Percentiles rank a stretch among this genome's conserved stretches.
These are phyloP conservation scores for Dreissena polymorpha DNA, from an alignment of 1,140 invertebrate genomes.

Conservation along the genomic window DNA sequence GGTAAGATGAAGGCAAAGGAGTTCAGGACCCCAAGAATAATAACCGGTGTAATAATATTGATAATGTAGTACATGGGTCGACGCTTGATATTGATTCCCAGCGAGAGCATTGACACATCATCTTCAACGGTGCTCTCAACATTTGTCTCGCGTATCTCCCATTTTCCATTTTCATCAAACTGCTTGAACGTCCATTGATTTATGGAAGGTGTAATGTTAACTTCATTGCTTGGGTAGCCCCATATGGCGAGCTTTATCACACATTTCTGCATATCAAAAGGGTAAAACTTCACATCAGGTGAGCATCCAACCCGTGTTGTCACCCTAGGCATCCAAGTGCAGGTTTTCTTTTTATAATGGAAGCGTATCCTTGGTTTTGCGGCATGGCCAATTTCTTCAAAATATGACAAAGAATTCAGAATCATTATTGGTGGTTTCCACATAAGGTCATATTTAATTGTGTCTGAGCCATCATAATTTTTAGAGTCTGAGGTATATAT, in stretches of 20 bases:
- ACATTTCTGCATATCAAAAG: conserved; percentile 43
- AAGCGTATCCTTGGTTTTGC: conserved; percentile 5
- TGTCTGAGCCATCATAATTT: not conserved
- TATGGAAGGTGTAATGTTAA: conserved; percentile 11
- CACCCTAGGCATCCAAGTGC: conserved; percentile 35
- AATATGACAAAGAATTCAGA: conserved; percentile 29
- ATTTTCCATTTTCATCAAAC: conserved; percentile 50
- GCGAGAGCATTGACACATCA: conserved; percentile 11
- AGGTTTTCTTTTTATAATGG: conserved; percentile 4
- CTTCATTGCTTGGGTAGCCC: conserved; percentile 14
- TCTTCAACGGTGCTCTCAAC: not conserved
- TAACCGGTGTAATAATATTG: conserved; percentile 33
- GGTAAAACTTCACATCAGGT: conserved; percentile 39
- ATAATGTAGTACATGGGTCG: conserved; percentile 45
- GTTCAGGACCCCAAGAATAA: conserved; percentile 33
- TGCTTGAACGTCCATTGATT: conserved; percentile 22
- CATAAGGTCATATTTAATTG: conserved; percentile 7
- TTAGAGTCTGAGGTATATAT: not conserved
- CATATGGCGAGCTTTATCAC: conserved; percentile 24
- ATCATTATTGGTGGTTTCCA: conserved; percentile 45
- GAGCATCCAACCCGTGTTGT: conserved; percentile 15
- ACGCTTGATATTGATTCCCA: conserved; percentile 5
- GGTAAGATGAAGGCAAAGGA: conserved; percentile 38
- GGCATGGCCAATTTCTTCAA: conserved; percentile 31
- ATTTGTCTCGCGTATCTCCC: conserved; percentile 26